Evolutionary conservation across 2,113 vertebrate genomes (phyloP), one percentile per base, ranked within the genome.

Genomic region (Centropus unirufus): DNA sequence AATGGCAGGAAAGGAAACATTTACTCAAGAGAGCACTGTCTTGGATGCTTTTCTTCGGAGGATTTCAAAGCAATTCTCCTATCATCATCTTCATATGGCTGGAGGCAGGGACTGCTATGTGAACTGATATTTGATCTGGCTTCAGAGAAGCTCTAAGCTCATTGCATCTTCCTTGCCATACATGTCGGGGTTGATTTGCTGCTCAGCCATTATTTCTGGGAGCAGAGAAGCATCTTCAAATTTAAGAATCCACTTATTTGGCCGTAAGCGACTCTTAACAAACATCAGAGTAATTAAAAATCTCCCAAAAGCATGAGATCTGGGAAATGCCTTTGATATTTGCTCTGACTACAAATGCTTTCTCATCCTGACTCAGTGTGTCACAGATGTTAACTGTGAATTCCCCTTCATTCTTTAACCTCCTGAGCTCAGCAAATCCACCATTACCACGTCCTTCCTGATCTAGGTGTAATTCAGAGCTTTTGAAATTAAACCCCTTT

Each of bases 351-450:
- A 59, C 0, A 3, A 88, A 72, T 5, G 79, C 73, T 70, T 68
- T 95, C 95, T 95, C 94, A 94, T 97, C 83, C 88, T 58, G 83
- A 26, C 81, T 94, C 74, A 12, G 72, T 52, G 68, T 94, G 93
- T 88, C 93, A 69, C 92, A 92, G 91, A 83, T 30, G 61, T 86
- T 40, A 92, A 72, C 85, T 87, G 59, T 26, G 85, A 96, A 86
- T 92, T 78, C 66, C 49, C n/a, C 90, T 92, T 87, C 93, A 22
- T 90, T 93, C 92, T 61, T 90, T 68, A 81, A 88, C 96, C 92
- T 92, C 95, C 93, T 76, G 93, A 97, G 92, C 96, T 97, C 95
- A 94, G 94, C 95, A 96, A 87, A 96, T 89, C 90, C 88, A 87
- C 88, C 92, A 61, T 20, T 7, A 24, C 94, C 64, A 34, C 15